Evolutionary conservation across 2,797 vertebrate genomes (phyloP), one percentile per base, ranked within the genome.

Genomic region (Karalla daura): DNA sequence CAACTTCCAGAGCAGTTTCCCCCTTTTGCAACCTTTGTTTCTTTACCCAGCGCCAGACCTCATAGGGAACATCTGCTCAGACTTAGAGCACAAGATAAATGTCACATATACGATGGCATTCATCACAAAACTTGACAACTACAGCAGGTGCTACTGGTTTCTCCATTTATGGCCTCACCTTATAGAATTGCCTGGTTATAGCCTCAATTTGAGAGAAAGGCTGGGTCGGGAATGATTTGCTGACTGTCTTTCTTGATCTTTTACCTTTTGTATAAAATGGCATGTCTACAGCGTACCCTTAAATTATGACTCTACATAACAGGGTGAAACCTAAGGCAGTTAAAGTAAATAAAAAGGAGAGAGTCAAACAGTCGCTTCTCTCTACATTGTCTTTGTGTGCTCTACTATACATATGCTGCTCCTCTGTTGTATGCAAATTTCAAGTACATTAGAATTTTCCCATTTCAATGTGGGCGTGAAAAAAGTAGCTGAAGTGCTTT

Each of bases 151-250:
- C 33, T 69, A 4, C 3, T 7, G 43, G 56, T 63, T 53, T 78
- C 46, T 71, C 72, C 70, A 81, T 74, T 24, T 81, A 83, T 49
- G 80, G 80, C 36, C 46, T 23, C 40, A 54, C 37, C 20, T 11
- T 36, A 35, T 37, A 33, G 36, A 37, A 41, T 27, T 14, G 9
- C 33, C 1, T 18, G 36, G 28, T 69, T 37, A 36, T 32, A 35
- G 14, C 33, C 5, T 47, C 13, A 18, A 32, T 7, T n/a, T 35
- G 33, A 3, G 20, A 28, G 37, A 7, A 5, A 14, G 9, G 10
- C 12, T 24, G 21, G 23, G 62, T 11, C 11, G 18, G 3, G 3
- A 24, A 13, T 18, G 18, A 17, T 49, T 56, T 27, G 7, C 14
- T 53, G n/a, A n/a, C n/a, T n/a, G n/a, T 18, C 43, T n/a, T 33